phyloP scores from a whole-genome alignment of 2,888 invertebrate genomes.

The Drosophila meridiana region DNA sequence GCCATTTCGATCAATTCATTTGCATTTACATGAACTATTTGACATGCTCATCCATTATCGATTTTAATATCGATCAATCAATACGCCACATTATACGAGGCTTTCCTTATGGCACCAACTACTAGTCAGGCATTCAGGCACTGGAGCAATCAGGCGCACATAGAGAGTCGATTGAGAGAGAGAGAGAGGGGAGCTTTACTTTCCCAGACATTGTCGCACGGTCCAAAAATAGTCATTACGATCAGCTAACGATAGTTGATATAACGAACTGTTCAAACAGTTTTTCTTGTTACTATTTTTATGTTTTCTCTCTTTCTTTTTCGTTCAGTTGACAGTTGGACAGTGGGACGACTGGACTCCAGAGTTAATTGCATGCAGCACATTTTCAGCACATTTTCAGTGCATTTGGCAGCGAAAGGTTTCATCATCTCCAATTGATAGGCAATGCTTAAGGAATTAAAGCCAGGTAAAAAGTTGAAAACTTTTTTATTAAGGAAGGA shows the following conservation, averaged over 20 bases:
- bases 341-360: conserved; percentile 23
- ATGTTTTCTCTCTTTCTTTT: conserved; percentile 11
- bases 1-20: not conserved
- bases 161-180: too few species aligned
- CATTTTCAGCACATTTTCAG: conserved; percentile 56
- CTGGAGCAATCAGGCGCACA: not conserved
- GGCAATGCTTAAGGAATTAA: conserved; percentile 2
- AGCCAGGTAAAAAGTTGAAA: not conserved
- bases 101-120: conserved; percentile 37
- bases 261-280: conserved; percentile 18
- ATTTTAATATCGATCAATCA: conserved; percentile 55
- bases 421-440: conserved; percentile 10
- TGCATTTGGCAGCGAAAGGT: conserved; percentile 52
- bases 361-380: conserved; percentile 54
- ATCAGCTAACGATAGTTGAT: conserved; percentile 47
- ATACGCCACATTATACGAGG: conserved; percentile 49
- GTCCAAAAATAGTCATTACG: conserved; percentile 78
- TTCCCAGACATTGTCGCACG: conserved; percentile 53
- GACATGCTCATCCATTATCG: not conserved
- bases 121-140: conserved; percentile 4
- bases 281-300: conserved; percentile 3
- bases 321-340: conserved; percentile 35
- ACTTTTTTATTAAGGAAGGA: conserved; percentile 2
- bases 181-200: not conserved
- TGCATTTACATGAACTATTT: not conserved